A percentile compares a stretch with the other conserved stretches of the same genome.
These are phyloP conservation scores for Yponomeuta plumbellus DNA, from an alignment of 2,888 invertebrate genomes.

Conservation along the genomic window DNA sequence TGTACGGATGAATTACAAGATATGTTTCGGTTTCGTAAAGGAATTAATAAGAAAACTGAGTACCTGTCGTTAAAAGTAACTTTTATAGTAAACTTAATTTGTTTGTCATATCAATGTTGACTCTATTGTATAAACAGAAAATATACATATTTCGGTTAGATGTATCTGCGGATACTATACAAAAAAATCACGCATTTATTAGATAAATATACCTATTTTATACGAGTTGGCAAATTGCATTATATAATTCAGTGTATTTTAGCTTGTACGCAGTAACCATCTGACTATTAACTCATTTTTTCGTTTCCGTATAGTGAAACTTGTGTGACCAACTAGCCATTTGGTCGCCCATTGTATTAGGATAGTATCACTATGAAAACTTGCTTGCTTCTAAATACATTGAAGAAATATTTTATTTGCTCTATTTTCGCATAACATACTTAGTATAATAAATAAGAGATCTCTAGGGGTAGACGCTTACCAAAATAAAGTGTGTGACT, in stretches of 20 bases:
- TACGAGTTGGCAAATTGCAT: neutral
- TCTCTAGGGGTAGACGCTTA: neutral
- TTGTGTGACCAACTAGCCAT: neutral
- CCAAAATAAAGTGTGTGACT: neutral
- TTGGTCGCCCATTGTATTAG: too few relatives aligned
- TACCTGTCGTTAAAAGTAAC: conserved; percentile 8
- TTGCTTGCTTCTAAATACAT: too few relatives aligned
- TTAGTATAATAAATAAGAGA: too few relatives aligned
- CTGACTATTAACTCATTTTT: neutral
- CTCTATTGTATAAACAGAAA: neutral
- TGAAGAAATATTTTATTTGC: too few relatives aligned
- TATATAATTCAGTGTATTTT: neutral
- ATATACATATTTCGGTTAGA: neutral
- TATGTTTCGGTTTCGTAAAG: neutral
- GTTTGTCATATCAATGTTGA: conserved; percentile 15
- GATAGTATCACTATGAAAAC: too few relatives aligned
- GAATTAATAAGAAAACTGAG: neutral
- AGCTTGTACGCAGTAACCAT: neutral
- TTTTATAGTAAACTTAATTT: neutral
- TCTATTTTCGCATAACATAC: too few relatives aligned
- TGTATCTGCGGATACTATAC: neutral
- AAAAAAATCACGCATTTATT: conserved; percentile 8
- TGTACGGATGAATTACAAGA: neutral
- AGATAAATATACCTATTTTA: conserved; percentile 4
- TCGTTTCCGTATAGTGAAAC: neutral